Evolutionary conservation across 2,113 vertebrate species (phyloP).

Genomic region (Natator depressus): DNA sequence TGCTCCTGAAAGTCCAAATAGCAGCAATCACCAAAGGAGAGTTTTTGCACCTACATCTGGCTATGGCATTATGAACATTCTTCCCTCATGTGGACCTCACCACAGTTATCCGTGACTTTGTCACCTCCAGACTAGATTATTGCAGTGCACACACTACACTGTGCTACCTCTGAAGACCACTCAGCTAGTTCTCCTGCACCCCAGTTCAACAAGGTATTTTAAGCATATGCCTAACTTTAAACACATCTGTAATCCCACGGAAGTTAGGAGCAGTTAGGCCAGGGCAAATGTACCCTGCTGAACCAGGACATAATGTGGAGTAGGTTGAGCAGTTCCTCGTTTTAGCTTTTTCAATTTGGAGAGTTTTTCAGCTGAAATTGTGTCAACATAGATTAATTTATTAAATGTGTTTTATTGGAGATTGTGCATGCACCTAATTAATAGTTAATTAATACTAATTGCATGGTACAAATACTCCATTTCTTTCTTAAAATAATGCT

Average conservation of each 20-base stretch:
- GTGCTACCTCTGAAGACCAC: neutral
- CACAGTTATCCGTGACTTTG: neutral
- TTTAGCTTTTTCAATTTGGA: neutral
- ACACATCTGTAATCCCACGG: neutral
- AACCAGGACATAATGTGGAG: neutral
- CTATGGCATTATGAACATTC: neutral
- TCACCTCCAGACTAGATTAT: neutral
- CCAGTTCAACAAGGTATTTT: neutral
- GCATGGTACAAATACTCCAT: neutral
- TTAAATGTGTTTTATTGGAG: conserved; percentile 24
- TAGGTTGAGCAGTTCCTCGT: neutral
- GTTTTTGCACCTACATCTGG: neutral
- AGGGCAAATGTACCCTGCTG: neutral
- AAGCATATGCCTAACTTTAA: neutral
- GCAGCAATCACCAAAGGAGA: neutral
- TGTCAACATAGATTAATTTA: neutral
- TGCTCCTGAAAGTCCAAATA: neutral
- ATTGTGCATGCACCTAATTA: neutral
- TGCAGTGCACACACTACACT: neutral
- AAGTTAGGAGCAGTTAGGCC: neutral
- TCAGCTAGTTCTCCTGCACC: neutral
- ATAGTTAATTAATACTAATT: neutral
- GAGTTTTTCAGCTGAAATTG: neutral
- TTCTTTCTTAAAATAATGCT: neutral
- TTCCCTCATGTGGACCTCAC: neutral